phyloP scores from a whole-genome alignment of 2,113 vertebrate species.

The Mobula birostris region DNA sequence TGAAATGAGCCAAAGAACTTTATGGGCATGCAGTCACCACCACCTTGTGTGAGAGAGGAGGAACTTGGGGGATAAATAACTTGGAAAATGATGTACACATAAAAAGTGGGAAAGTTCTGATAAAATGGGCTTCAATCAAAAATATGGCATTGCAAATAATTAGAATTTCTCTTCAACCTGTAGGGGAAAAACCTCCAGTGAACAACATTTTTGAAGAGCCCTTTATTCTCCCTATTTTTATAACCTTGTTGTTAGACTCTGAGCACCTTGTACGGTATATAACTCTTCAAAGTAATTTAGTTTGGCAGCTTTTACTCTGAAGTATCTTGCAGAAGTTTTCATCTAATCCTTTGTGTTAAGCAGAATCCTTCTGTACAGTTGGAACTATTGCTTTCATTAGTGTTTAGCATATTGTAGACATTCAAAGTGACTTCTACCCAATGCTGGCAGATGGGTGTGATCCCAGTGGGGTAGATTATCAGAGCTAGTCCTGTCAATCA shows the following conservation, averaged over 20 bases:
- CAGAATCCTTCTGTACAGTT: background rate
- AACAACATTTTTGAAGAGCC: background rate
- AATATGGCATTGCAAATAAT: background rate
- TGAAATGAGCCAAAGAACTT: background rate
- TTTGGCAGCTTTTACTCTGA: background rate
- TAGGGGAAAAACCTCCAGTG: background rate
- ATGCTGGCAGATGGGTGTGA: background rate
- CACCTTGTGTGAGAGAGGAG: background rate
- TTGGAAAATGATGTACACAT: background rate
- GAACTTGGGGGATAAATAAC: background rate
- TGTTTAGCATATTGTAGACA: background rate
- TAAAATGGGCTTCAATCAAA: background rate
- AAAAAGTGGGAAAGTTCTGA: background rate
- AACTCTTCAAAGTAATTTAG: background rate
- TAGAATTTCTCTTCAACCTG: background rate
- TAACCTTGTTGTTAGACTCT: background rate
- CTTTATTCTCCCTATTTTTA: background rate
- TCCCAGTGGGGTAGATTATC: background rate
- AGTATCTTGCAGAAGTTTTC: background rate
- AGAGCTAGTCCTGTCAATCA: background rate
- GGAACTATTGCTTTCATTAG: background rate
- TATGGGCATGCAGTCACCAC: background rate
- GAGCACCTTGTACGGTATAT: background rate
- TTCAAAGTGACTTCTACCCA: background rate
- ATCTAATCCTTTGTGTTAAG: background rate